Base-by-base conservation (phyloP, 2,113 vertebrate species). In the Cebidichthys violaceus region DNA sequence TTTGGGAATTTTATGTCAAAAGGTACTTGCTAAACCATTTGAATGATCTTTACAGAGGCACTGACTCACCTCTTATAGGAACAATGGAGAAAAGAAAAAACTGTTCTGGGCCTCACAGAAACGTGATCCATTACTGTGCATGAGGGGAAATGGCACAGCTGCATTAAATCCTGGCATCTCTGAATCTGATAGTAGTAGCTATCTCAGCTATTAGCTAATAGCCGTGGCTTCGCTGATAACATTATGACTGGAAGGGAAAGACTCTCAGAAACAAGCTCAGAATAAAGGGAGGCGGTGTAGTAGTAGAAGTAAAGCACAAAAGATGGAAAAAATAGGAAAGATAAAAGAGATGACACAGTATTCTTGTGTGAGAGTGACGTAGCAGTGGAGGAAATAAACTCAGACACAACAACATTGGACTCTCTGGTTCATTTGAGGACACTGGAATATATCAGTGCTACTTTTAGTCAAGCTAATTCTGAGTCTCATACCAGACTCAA, bases 121-220 rank as follows among this genome's bases (percentile, higher is more conserved):
- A 84, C 81, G 84, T 78, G 75, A 93, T 93, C 83, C 84, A 92
- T 92, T 81, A 86, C 84, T 85, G 87, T 89, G 81, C 74, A 85
- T 84, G 82, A 87, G 76, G 81, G 90, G 88, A 92, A 92, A 93
- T 91, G 87, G 90, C 88, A 90, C 41, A 67, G 86, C 85, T 87
- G 87, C 88, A 91, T 90, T 90, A 90, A 87, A 86, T 86, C 45
- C 88, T 50, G 75, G 70, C 80, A 83, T 87, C 88, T 87, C 75
- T 71, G 82, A 87, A 90, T 89, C 84, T 90, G 92, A 93, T 90
- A 87, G 81, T 27, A 27, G 66, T 1, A 24, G 86, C 87, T 89
- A 87, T 89, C 88, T 82, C 50, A 62, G 88, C 90, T 93, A 92
- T 93, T 93, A 93, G 92, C 92, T 92, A 93, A 94, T 90, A 90